Percentiles rank a stretch among this genome's conserved stretches.
These are phyloP conservation scores for Simalia tracyae DNA, from an alignment of 2,797 vertebrate genomes.

Conservation along the genomic window DNA sequence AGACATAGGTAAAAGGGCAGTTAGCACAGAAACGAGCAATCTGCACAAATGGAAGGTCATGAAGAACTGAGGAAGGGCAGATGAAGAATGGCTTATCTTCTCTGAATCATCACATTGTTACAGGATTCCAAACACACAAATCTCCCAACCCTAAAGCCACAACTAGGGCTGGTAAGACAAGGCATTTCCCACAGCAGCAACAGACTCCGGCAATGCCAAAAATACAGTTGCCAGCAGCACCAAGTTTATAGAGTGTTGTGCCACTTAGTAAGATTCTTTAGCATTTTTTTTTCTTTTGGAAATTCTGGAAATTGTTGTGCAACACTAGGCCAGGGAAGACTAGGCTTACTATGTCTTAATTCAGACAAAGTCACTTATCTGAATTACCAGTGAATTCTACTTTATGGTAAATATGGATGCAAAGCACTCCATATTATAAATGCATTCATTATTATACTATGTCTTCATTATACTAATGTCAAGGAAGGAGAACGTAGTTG, in stretches of 20 bases:
- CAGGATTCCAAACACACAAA: background rate
- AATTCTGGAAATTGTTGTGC: background rate
- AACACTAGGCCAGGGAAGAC: background rate
- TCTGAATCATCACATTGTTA: background rate
- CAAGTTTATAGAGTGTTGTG: background rate
- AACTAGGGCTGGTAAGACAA: background rate
- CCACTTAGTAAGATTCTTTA: background rate
- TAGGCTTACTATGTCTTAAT: background rate
- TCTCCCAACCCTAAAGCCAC: background rate
- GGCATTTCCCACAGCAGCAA: background rate
- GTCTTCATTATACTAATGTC: background rate
- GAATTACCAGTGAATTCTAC: background rate
- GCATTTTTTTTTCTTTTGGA: background rate
- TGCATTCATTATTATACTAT: background rate
- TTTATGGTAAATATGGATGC: background rate
- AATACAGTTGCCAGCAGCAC: background rate
- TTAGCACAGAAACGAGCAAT: background rate
- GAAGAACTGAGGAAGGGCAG: background rate
- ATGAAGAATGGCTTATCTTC: background rate
- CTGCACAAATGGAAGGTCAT: background rate
- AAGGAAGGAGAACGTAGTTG: background rate
- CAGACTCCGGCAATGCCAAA: background rate
- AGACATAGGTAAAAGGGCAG: background rate
- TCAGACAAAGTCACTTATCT: background rate
- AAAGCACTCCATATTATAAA: constrained; percentile 8